phyloP scores from a whole-genome alignment of 64 coral and sea anemone species.

The Astreopora myriophthalma region DNA sequence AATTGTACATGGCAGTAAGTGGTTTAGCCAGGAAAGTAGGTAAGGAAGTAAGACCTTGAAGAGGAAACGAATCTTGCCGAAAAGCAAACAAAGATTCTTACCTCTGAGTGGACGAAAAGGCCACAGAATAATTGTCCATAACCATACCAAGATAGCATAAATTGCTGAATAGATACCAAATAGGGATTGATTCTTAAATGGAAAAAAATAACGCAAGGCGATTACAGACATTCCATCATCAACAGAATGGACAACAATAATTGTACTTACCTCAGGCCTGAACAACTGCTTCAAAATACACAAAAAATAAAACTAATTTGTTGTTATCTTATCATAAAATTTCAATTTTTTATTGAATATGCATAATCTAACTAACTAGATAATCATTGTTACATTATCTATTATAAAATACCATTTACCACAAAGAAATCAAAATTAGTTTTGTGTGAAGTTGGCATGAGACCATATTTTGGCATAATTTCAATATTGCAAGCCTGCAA shows the following conservation, averaged over 20 bases:
- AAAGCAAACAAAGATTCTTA: not conserved
- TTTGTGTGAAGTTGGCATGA: not conserved
- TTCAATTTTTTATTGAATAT: too few species aligned
- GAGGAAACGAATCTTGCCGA: not conserved
- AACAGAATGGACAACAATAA: not conserved
- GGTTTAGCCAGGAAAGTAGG: too few species aligned
- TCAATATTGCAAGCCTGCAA: not conserved
- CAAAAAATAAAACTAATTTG: too few species aligned
- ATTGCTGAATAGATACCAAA: slow-evolving; percentile 54
- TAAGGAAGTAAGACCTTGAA: not conserved
- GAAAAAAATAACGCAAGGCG: not conserved
- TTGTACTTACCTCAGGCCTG: not conserved
- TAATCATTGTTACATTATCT: too few species aligned
- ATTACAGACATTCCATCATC: not conserved
- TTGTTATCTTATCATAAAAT: too few species aligned
- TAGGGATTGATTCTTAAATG: slow-evolving; percentile 54
- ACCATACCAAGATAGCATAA: slow-evolving; percentile 60
- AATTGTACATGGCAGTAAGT: too few species aligned
- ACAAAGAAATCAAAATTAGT: not conserved
- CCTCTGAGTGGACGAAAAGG: slow-evolving; percentile 54
- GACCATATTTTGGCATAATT: too few species aligned
- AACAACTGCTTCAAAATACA: too few species aligned
- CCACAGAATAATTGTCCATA: slow-evolving; percentile 65
- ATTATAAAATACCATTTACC: too few species aligned
- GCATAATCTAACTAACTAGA: too few species aligned